Evolutionary conservation across 2,797 vertebrate species (phyloP).

Genomic region (Onychomys leucogaster): DNA sequence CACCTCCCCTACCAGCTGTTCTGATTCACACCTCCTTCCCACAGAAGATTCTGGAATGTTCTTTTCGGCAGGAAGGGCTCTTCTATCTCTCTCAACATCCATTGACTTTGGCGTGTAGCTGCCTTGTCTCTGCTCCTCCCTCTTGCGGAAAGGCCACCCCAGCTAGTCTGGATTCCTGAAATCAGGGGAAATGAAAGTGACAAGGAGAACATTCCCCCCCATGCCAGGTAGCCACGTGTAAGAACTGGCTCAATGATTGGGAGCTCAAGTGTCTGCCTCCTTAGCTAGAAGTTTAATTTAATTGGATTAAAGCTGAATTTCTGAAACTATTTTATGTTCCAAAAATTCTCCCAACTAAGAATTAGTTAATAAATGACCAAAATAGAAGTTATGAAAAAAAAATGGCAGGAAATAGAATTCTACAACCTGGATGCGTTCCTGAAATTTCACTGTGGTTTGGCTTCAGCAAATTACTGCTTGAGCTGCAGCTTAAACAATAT

Average conservation of each 20-base stretch:
- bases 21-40: neutral
- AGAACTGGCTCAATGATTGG: neutral
- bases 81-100: neutral
- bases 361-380: slow-evolving; percentile 73
- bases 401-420: slow-evolving; percentile 69
- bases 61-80: neutral
- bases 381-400: slow-evolving; percentile 68
- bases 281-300: neutral
- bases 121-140: neutral
- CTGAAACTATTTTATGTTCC: slow-evolving; percentile 61
- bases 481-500: slow-evolving; percentile 77
- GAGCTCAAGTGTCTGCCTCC: neutral
- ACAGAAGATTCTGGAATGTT: neutral
- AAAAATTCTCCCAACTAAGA: slow-evolving; percentile 63
- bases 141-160: neutral
- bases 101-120: neutral
- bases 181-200: neutral
- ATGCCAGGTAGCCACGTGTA: neutral
- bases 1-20: neutral
- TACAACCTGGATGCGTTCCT: slow-evolving; percentile 81
- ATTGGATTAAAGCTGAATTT: slow-evolving; percentile 47
- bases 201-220: neutral
- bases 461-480: slow-evolving; percentile 70
- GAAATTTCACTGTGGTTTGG: slow-evolving; percentile 79
- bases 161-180: neutral